Evolutionary conservation across 2,888 invertebrate genomes (phyloP).

Genomic region (Cordilura impudica): DNA sequence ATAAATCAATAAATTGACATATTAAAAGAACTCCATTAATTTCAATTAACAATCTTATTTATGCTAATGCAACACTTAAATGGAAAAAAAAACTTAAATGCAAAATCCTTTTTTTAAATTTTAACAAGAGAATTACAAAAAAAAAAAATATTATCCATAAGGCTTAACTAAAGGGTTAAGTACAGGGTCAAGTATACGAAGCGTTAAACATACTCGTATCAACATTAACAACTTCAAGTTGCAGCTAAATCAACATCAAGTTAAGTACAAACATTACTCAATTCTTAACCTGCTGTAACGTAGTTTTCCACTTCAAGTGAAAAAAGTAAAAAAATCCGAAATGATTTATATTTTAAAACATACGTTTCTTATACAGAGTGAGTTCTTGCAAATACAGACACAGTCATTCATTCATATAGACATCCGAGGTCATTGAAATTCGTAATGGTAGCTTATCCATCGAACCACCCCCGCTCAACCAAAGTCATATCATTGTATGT

Average conservation of each 20-base stretch:
- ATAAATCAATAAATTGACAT: too few species aligned
- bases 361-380: background rate
- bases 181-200: slow-evolving; percentile 51
- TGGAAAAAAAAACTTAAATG: too few species aligned
- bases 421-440: slow-evolving; percentile 3
- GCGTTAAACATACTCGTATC: background rate
- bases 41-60: too few species aligned
- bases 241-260: slow-evolving; percentile 18
- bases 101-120: background rate
- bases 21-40: too few species aligned
- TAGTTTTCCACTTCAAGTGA: background rate
- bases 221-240: background rate
- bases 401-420: background rate
- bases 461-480: background rate
- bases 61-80: too few species aligned
- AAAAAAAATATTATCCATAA: slow-evolving; percentile 28
- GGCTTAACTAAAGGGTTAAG: slow-evolving; percentile 51
- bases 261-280: background rate
- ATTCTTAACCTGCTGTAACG: background rate
- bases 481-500: too few species aligned
- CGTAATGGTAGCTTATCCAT: background rate
- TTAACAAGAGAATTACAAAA: background rate
- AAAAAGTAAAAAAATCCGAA: background rate
- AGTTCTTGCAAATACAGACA: background rate
- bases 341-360: background rate